These are phyloP conservation scores for Chroicocephalus ridibundus DNA, from an alignment of 2,113 vertebrate species.

Conservation along the genomic window DNA sequence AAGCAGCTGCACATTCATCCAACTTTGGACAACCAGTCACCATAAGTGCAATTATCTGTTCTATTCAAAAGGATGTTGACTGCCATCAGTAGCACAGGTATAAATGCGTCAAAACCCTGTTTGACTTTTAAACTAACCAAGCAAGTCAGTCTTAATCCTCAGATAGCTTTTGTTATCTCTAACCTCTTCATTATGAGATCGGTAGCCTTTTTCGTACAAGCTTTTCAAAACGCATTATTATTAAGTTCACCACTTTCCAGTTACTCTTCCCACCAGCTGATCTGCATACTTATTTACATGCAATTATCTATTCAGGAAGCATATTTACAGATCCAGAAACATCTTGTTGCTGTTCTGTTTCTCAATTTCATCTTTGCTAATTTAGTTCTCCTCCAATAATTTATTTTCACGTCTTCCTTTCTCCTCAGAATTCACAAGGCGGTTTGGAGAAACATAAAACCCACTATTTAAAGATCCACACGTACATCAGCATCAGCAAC, in stretches of 20 bases:
- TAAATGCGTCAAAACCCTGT: not conserved
- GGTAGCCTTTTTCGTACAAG: not conserved
- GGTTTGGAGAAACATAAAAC: not conserved
- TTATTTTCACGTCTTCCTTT: not conserved
- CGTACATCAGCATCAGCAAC: not conserved
- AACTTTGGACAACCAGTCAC: not conserved
- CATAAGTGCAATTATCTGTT: rapidly evolving
- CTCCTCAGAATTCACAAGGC: not conserved
- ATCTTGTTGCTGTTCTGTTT: not conserved
- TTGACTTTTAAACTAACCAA: not conserved
- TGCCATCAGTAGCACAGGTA: not conserved
- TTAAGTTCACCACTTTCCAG: not conserved
- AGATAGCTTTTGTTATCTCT: not conserved
- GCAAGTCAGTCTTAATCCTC: not conserved
- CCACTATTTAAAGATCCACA: not conserved
- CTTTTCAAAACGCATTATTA: not conserved
- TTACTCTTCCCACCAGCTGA: not conserved
- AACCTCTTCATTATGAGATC: not conserved
- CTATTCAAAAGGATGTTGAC: not conserved
- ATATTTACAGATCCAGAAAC: not conserved
- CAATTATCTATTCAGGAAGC: not conserved
- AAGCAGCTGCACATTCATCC: not conserved
- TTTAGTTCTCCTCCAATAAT: not conserved
- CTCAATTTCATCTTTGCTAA: not conserved
- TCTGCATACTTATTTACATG: not conserved